Percentiles rank a stretch among this genome's conserved stretches.
Conservation (phyloP, 1,140 invertebrate genomes). For the Bombus polaris region DNA sequence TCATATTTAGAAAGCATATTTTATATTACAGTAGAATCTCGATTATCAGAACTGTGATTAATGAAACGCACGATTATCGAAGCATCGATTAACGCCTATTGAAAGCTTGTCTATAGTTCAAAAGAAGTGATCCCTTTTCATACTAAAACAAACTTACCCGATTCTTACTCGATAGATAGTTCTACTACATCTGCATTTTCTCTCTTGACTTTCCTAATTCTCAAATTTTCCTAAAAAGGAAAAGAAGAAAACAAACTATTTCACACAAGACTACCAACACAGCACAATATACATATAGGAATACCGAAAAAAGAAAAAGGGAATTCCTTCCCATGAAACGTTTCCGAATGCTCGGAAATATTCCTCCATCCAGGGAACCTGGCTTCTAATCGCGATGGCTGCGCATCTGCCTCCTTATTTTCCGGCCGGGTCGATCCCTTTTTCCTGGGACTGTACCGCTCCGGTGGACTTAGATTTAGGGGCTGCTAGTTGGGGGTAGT, state of each 20-base stretch:
- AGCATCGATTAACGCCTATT: no score
- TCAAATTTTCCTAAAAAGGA: neutral
- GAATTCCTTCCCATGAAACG: neutral
- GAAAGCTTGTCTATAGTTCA: no score
- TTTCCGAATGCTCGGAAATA: neutral
- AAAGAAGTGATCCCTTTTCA: no score
- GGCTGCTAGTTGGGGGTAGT: constrained; percentile 81
- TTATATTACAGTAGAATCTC: no score
- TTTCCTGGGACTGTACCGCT: constrained; percentile 78
- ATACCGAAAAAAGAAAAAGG: neutral
- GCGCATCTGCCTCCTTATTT: constrained; percentile 41
- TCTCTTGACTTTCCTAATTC: neutral
- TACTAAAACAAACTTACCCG: no score
- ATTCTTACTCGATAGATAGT: no score
- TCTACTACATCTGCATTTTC: neutral
- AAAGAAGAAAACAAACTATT: neutral
- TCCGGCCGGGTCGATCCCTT: constrained; percentile 58
- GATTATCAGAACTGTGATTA: no score
- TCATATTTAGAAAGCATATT: neutral
- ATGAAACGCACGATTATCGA: no score
- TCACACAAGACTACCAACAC: neutral
- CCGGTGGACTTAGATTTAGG: constrained; percentile 82
- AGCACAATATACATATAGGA: neutral
- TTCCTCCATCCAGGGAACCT: neutral
- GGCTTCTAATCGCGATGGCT: constrained; percentile 35